Conservation (phyloP, 2,113 vertebrate species). For the Deroptyus accipitrinus region DNA sequence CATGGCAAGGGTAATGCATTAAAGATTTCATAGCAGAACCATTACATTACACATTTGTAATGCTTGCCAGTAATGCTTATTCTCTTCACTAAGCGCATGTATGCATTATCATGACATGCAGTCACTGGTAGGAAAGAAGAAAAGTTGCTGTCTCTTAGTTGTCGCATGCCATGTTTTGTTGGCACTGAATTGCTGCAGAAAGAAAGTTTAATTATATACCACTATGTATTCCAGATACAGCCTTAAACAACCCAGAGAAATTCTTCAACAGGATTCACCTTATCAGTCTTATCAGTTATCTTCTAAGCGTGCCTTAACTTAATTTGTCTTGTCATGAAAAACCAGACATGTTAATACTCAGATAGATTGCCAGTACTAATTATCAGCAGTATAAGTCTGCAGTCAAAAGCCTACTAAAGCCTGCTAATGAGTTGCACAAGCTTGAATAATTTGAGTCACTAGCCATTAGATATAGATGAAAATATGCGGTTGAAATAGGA, state of each 20-base stretch:
- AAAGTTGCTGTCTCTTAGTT: not conserved
- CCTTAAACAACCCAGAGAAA: not conserved
- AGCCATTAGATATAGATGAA: not conserved
- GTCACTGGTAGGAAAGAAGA: not conserved
- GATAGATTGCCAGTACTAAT: not conserved
- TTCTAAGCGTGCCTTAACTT: not conserved
- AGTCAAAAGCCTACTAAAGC: not conserved
- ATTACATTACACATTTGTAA: not conserved
- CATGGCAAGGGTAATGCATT: not conserved
- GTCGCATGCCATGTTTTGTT: not conserved
- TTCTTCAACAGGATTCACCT: not conserved
- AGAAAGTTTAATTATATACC: not conserved
- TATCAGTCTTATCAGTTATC: not conserved
- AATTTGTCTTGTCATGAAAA: not conserved
- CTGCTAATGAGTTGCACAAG: not conserved
- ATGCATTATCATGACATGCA: not conserved
- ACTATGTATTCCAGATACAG: not conserved
- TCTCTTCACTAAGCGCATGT: not conserved
- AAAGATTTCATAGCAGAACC: slow-evolving; percentile 5
- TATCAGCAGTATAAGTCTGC: not conserved
- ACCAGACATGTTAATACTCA: not conserved
- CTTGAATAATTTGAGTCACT: not conserved
- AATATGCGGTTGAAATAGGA: not conserved
- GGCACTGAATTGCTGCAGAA: not conserved
- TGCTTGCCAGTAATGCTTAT: not conserved